Evolutionary conservation across 1,140 invertebrate species (phyloP).

Genomic region (Eueides isabella): DNA sequence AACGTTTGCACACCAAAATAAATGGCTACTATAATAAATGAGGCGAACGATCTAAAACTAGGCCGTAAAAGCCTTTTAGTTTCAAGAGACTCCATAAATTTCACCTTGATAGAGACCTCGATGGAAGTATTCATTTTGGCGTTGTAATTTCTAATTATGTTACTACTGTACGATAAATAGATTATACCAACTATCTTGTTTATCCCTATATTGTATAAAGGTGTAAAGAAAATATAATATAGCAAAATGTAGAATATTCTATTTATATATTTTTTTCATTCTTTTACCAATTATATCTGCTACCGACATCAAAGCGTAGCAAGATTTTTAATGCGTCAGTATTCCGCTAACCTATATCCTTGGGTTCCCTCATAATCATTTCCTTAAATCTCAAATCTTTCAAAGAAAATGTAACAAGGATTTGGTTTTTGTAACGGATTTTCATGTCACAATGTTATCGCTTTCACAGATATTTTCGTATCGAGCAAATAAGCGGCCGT

Average conservation of each 20-base stretch:
- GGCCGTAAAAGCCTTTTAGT: slow-evolving; percentile 20
- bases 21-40: slow-evolving; percentile 20
- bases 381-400: neutral
- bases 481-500: neutral
- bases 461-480: neutral
- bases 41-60: slow-evolving; percentile 24
- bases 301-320: neutral
- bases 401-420: neutral
- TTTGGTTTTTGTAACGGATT: neutral
- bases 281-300: neutral
- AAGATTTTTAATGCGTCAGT: neutral
- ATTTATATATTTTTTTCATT: neutral
- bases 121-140: neutral
- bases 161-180: neutral
- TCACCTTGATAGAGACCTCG: neutral
- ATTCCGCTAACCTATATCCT: neutral
- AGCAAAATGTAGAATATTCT: neutral
- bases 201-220: too few species aligned
- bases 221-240: too few species aligned
- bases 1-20: slow-evolving; percentile 31
- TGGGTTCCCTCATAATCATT: neutral
- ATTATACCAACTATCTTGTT: too few species aligned
- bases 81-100: slow-evolving; percentile 24
- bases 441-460: slow-evolving; percentile 1
- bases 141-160: neutral